Evolutionary conservation across 2,797 vertebrate species (phyloP), one percentile per base, ranked within the genome.

Genomic region (Hybognathus amarus): DNA sequence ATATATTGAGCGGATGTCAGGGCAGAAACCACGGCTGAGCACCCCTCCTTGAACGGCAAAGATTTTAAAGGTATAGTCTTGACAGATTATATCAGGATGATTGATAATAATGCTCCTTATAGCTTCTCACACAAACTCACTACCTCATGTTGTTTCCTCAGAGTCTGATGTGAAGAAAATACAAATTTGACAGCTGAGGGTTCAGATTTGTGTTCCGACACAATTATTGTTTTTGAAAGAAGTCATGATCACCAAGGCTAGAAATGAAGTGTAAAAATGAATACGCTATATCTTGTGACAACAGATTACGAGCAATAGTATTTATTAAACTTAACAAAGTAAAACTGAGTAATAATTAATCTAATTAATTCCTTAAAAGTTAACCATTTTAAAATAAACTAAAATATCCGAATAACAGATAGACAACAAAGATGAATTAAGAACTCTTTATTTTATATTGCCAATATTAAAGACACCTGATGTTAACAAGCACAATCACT

Each of bases 1-100:
- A 66, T 67, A 71, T 86, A 86, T 83, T 67, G 83, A 80, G 81
- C 18, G 42, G 69, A 79, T 77, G 80, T 83, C 80, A 73, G 67
- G 59, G 47, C 52, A 59, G 45, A 71, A 79, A 67, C 33, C 66
- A 67, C 15, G 54, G 67, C 63, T 45, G 47, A 69, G 36, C n/a
- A 74, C 12, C 77, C 42, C 33, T 64, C 24, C 42, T 78, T 45
- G 40, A 71, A 54, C 52, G 45, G 50, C 69, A 27, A 24, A 38
- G 69, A 13, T 83, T 33, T 27, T 54, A 77, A 67, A 77, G 59
- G 73, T 73, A 36, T 36, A 63, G 66, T 30, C 67, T 71, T 36
- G 56, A 38, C 66, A 24, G 40, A 50, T 64, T 80, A 30, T 83
- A 84, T 75, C 74, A 36, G 73, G 59, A 64, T 82, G 74, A 78